Conservation (phyloP, 2,113 vertebrate genomes). For the Chlamydotis undulata region DNA sequence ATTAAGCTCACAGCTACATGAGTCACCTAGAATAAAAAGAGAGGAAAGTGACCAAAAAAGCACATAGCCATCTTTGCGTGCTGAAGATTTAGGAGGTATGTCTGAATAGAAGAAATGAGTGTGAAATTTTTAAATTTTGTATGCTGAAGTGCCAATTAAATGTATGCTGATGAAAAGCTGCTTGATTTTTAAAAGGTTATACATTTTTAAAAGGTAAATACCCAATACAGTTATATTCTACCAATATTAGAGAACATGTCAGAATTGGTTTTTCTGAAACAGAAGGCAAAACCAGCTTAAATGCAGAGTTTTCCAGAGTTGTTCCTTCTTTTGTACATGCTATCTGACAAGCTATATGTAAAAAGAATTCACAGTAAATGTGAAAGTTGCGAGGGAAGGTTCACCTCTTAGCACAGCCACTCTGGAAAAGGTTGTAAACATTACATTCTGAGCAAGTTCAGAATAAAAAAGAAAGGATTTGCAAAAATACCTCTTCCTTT, state of each 20-base stretch:
- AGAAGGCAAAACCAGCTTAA: background rate
- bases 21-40: conserved; percentile 68
- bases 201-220: background rate
- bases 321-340: background rate
- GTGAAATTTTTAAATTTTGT: background rate
- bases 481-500: background rate
- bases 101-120: background rate
- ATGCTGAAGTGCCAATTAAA: background rate
- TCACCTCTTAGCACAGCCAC: background rate
- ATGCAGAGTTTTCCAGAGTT: background rate
- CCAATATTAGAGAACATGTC: background rate
- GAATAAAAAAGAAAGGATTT: background rate
- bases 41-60: conserved; percentile 53
- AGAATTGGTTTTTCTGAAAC: conserved; percentile 14
- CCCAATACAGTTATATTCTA: conserved; percentile 17
- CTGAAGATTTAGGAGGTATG: background rate
- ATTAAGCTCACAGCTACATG: conserved; percentile 68
- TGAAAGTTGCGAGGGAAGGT: background rate
- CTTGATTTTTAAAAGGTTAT: background rate
- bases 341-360: background rate
- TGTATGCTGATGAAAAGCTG: background rate
- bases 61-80: background rate
- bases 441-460: background rate
- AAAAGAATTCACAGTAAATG: background rate
- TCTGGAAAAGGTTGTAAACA: background rate